Evolutionary conservation across 2,797 vertebrate species (phyloP).

Genomic region (Triplophysa yarkandensis): DNA sequence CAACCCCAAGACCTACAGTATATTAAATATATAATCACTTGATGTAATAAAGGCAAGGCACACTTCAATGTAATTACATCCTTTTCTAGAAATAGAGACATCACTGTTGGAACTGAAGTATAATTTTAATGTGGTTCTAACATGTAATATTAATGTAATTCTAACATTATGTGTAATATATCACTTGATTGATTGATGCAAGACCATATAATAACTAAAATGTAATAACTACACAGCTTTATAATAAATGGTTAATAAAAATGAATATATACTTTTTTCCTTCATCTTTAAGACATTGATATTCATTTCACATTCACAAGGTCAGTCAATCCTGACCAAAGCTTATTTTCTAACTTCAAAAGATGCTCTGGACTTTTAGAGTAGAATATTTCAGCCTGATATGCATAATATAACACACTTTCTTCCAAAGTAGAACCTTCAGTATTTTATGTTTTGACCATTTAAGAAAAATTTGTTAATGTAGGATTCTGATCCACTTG

Average conservation of each 20-base stretch:
- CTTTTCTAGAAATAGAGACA: background rate
- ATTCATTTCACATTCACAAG: too few species aligned
- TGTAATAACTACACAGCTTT: background rate
- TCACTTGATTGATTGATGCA: background rate
- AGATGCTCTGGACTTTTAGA: too few species aligned
- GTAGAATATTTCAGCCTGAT: too few species aligned
- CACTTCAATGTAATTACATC: background rate
- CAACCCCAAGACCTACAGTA: background rate
- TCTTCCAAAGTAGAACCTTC: too few species aligned
- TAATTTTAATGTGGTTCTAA: slow-evolving; percentile 2
- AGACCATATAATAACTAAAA: background rate
- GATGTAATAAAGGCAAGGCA: background rate
- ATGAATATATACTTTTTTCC: background rate
- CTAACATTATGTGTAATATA: background rate
- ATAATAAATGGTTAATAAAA: background rate
- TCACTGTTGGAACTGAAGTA: background rate
- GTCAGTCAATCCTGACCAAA: too few species aligned
- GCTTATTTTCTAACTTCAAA: too few species aligned
- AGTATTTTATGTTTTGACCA: too few species aligned
- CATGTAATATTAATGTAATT: background rate
- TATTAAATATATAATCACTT: background rate
- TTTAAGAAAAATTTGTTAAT: background rate
- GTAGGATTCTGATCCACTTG: background rate
- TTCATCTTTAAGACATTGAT: too few species aligned
- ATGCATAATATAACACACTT: too few species aligned